Evolutionary conservation across 37 sponge, comb jelly and placozoan genomes (phyloP), one percentile per base, ranked within the genome.

Genomic region (Axinella damicornis): DNA sequence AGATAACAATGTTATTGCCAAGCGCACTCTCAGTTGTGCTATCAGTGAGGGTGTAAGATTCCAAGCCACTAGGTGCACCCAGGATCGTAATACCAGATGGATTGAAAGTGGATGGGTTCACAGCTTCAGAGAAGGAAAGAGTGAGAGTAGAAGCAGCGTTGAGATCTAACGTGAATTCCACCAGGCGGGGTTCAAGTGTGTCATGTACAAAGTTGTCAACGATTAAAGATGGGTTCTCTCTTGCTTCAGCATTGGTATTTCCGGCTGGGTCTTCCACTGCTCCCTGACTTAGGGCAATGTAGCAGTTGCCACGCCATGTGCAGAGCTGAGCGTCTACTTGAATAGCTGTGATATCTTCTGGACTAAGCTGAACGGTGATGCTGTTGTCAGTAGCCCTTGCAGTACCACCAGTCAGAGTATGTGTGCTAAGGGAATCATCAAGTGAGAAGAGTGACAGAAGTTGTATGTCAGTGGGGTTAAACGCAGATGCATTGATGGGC

Each of bases 241-340:
- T 57, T 25, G 71, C 21, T 34, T 33, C 60, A 14, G 19, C 36
- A 54, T 55, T 58, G 1, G 5, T 59, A 70, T 91, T 92, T 5
- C 71, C 90, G 38, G 91, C 86, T 37, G 86, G 90, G 76, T 97
- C 97, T 39, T 62, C 53, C 30, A 97, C 67, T 24, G 88, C 81
- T n/a, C 74, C 92, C 24, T 24, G 68, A 61, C 32, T 40, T 0
- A 91, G 71, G 4, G 82, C 40, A 17, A 94, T 71, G 74, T 97
- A 97, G 71, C 97, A 97, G 70, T 97, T 94, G 78, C 97, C 92
- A 69, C 97, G 69, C 87, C 91, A 90, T 5, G 84, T 90, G 73
- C 97, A 97, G 30, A 97, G 88, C 22, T 94, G 60, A 17, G 73
- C 36, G 54, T 94, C 89, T 37, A 61, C 66, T 73, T 91, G 80